Evolutionary conservation across 2,797 vertebrate species (phyloP), one percentile per base, ranked within the genome.

Genomic region (Clarias platycephalus): DNA sequence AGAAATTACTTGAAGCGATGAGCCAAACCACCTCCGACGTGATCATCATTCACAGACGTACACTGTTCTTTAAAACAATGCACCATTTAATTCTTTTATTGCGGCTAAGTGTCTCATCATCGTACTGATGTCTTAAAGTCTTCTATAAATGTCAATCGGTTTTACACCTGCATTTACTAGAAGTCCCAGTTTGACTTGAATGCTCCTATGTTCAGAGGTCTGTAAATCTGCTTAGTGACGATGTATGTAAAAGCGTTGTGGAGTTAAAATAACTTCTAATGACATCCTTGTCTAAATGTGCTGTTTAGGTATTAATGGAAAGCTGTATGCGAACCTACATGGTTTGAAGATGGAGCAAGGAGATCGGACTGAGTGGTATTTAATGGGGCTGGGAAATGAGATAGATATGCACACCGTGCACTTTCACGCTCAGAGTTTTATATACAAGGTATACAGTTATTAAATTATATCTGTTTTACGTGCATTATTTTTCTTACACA

Each of bases 351-450:
- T 97, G 96, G 89, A 85, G 1, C 87, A 94, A 90, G 93, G 95
- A 2, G 93, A 95, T 16, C 93, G 83, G 74, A 95, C 94, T 4
- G 95, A 95, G 87, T 97, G 96, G 96, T 96, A 97, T 81, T 91
- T 97, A 84, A 88, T 97, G 83, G 96, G 95, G 84, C 90, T 96
- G 88, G 96, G 96, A 60, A 92, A 93, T 34, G 95, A 97, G 90
- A 88, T 95, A 60, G 96, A 97, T 77, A 89, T 96, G 80, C 96
- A 97, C 44, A 97, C 96, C 0, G 92, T 96, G 24, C 96, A 97
- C 88, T 97, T 96, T 86, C 96, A 96, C 1, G 96, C 94, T 2
- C 94, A 96, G 90, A 96, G 94, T 74, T 97, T 96, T 91, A 93
- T 95, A 83, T 96, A 96, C 90, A 96, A 82, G 89, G 86, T 85